Conservation (phyloP, 2,797 vertebrate genomes). For the Rhodeus uyekii region DNA sequence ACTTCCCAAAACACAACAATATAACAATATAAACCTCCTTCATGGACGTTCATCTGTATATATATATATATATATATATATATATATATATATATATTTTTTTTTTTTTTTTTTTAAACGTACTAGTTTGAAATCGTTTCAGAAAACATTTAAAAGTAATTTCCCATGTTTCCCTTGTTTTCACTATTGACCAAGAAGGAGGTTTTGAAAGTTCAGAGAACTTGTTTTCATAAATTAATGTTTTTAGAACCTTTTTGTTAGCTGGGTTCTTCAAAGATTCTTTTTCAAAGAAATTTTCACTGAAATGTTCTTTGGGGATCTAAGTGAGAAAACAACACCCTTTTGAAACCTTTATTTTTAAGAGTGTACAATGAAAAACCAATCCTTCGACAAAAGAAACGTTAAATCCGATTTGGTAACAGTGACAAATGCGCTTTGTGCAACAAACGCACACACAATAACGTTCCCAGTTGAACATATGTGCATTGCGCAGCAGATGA, state of each 20-base stretch:
- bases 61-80: no score
- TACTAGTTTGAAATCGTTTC: not conserved
- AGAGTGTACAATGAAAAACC: not conserved
- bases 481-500: slow-evolving; percentile 46
- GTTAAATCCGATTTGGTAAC: not conserved
- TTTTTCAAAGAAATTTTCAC: no score
- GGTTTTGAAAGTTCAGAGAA: not conserved
- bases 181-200: not conserved
- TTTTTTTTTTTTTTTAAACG: no score
- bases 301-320: no score
- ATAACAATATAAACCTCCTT: no score
- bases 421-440: slow-evolving; percentile 5
- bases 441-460: slow-evolving; percentile 10
- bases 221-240: not conserved
- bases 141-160: not conserved
- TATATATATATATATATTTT: no score
- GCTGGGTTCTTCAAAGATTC: no score
- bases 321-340: not conserved
- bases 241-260: no score
- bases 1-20: no score
- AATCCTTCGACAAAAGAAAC: not conserved
- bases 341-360: not conserved
- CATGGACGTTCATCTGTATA: no score
- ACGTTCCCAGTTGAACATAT: slow-evolving; percentile 29
- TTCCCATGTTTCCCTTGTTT: not conserved